Conservation (phyloP, 2,113 vertebrate genomes). For the Clarias magur region DNA sequence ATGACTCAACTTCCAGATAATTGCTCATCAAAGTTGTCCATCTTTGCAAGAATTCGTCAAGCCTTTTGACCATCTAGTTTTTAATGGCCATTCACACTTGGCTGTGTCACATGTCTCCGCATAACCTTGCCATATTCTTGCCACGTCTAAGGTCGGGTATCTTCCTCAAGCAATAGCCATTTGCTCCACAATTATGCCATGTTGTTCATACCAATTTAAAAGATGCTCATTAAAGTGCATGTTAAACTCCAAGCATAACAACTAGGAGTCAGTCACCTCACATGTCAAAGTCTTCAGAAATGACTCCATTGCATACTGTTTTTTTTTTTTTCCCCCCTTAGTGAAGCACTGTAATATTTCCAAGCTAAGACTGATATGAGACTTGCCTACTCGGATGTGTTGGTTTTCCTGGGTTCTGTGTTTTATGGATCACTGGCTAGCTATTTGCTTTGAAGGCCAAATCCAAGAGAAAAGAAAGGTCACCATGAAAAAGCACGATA, state of each 20-base stretch:
- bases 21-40: not conserved
- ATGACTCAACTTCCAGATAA: no score
- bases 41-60: not conserved
- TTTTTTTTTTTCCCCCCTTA: not conserved
- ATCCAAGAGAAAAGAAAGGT: slow-evolving; percentile 14
- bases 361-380: not conserved
- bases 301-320: not conserved
- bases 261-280: not conserved
- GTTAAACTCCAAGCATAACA: not conserved
- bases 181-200: not conserved
- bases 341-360: not conserved
- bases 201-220: not conserved
- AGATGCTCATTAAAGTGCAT: not conserved
- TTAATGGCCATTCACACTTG: not conserved
- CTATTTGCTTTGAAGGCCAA: slow-evolving; percentile 19
- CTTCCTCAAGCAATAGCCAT: not conserved
- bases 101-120: not conserved
- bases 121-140: not conserved
- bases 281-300: not conserved
- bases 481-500: not conserved
- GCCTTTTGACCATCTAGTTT: not conserved
- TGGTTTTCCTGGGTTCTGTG: not conserved
- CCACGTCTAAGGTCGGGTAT: not conserved
- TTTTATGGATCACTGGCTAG: slow-evolving; percentile 28
- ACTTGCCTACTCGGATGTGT: not conserved